Evolutionary conservation across 2,888 invertebrate species (phyloP).

Genomic region (Barypeithes pellucidus): DNA sequence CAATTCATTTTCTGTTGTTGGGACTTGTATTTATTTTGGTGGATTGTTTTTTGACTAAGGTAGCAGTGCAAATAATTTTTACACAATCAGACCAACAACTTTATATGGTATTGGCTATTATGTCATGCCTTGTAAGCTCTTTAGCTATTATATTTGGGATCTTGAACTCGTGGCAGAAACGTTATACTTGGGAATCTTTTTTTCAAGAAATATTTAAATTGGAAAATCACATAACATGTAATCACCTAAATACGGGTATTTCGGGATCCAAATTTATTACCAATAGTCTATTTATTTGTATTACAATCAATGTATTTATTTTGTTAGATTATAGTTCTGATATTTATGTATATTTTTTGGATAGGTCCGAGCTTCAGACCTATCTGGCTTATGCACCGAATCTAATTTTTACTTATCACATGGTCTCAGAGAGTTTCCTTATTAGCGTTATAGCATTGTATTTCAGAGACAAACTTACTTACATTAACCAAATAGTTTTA

Average conservation of each 20-base stretch:
- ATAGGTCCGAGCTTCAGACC: neutral
- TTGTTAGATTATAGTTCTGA: neutral
- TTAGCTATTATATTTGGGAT: neutral
- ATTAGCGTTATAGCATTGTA: neutral
- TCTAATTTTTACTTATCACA: neutral
- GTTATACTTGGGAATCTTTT: neutral
- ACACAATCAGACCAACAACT: neutral
- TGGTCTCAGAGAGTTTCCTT: neutral
- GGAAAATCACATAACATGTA: neutral
- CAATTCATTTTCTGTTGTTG: neutral
- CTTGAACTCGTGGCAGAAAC: neutral
- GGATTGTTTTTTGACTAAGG: neutral
- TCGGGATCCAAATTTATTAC: neutral
- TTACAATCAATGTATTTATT: neutral
- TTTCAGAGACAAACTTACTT: neutral
- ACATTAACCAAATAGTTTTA: neutral
- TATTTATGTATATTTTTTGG: neutral
- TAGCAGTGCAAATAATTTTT: neutral
- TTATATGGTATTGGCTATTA: neutral
- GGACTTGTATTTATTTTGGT: neutral
- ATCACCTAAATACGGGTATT: neutral
- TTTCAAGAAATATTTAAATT: neutral
- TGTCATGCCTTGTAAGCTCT: neutral
- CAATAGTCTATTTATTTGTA: neutral
- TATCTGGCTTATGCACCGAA: neutral